Conservation (phyloP, 2,113 vertebrate genomes). For the Scophthalmus maximus region DNA sequence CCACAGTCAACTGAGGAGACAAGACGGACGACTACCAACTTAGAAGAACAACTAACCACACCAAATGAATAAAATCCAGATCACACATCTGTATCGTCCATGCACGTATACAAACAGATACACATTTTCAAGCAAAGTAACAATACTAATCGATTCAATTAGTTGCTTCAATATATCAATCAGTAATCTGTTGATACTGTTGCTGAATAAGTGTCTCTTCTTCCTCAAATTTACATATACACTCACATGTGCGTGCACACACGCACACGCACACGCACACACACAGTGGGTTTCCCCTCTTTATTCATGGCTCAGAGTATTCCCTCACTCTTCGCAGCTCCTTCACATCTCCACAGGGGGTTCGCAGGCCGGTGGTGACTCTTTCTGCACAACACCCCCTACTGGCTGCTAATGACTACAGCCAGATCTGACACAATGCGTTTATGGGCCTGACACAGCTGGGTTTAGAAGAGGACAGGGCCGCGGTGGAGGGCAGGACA, state of each 20-base stretch:
- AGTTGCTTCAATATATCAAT: background rate
- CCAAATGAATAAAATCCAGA: background rate
- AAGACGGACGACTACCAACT: slow-evolving; percentile 11
- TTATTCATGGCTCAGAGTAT: slow-evolving; percentile 72
- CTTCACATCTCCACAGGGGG: slow-evolving; percentile 79
- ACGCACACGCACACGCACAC: slow-evolving; percentile 16
- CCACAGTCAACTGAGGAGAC: slow-evolving; percentile 85
- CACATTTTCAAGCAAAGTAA: background rate
- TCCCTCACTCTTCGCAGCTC: slow-evolving; percentile 73
- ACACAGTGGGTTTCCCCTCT: slow-evolving; percentile 69
- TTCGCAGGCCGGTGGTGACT: slow-evolving; percentile 49
- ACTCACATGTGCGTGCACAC: background rate
- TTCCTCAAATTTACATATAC: slow-evolving; percentile 2
- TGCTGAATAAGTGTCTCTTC: slow-evolving; percentile 29
- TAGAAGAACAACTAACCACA: background rate
- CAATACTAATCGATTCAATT: background rate
- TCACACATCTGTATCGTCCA: background rate
- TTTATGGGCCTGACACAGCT: slow-evolving; percentile 50
- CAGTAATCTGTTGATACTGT: background rate
- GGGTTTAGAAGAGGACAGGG: slow-evolving; percentile 67
- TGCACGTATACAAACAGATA: background rate
- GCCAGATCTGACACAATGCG: slow-evolving; percentile 56
- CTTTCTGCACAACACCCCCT: slow-evolving; percentile 65
- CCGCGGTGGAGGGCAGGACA: slow-evolving; percentile 59
- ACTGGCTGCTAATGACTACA: slow-evolving; percentile 63